These are phyloP conservation scores for Tachycineta bicolor DNA, from an alignment of 2,113 vertebrate species.

Conservation along the genomic window DNA sequence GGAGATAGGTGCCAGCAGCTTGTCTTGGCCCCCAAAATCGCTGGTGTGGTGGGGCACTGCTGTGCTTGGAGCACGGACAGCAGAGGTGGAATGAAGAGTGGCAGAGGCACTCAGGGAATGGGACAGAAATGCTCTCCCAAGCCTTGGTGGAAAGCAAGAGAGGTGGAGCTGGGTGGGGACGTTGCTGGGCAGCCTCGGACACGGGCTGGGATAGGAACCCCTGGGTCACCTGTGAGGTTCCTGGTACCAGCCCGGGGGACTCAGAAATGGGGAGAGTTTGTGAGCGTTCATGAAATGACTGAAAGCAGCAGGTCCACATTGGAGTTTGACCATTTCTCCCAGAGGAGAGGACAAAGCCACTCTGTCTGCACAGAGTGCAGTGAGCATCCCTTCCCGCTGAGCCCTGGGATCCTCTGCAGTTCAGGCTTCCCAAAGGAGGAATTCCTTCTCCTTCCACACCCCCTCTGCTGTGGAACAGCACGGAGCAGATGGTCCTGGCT, in stretches of 20 bases:
- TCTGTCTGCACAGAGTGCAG: neutral
- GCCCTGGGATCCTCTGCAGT: neutral
- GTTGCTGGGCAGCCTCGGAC: accelerated
- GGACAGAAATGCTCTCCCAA: neutral
- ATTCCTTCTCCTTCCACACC: neutral
- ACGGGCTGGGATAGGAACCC: neutral
- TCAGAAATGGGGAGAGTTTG: neutral
- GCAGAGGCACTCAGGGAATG: neutral
- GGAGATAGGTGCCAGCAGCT: neutral
- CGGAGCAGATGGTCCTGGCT: accelerated
- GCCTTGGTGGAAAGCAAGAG: neutral
- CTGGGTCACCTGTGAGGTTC: neutral
- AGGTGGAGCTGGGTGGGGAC: neutral
- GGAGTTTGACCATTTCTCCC: neutral
- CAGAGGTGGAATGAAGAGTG: neutral
- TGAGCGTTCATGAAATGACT: neutral
- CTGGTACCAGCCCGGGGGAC: neutral
- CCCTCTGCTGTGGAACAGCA: neutral
- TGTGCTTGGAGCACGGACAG: neutral
- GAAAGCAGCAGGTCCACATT: neutral
- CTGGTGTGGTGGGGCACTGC: neutral
- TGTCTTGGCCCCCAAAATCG: neutral
- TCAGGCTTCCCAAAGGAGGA: neutral
- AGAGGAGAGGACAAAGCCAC: neutral
- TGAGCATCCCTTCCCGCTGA: accelerated